These are phyloP conservation scores for Tiaroga cobitis DNA, from an alignment of 2,797 vertebrate species.

Conservation along the genomic window DNA sequence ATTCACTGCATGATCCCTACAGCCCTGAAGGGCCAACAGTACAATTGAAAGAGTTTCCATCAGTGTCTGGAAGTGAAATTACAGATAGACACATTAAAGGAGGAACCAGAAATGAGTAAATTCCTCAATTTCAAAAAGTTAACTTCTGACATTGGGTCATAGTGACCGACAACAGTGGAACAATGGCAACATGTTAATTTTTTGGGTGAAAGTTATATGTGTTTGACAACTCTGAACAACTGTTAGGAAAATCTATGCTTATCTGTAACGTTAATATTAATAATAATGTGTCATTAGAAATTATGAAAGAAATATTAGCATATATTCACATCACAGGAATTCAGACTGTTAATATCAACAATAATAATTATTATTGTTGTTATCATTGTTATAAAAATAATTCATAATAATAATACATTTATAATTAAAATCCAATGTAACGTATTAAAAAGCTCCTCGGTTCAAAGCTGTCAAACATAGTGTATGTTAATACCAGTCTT, in stretches of 20 bases:
- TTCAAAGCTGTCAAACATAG: not conserved
- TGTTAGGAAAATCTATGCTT: not conserved
- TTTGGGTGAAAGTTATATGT: not conserved
- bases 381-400: not conserved
- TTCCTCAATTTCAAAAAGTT: not conserved
- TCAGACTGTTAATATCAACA: not conserved
- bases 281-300: no score
- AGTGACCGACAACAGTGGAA: not conserved
- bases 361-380: not conserved
- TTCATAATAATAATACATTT: not conserved
- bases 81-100: not conserved
- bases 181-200: not conserved
- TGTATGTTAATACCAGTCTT: not conserved
- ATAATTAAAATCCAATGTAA: no score
- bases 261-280: not conserved
- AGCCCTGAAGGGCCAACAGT: not conserved
- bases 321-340: not conserved
- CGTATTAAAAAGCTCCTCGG: not conserved
- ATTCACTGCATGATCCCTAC: constrained; percentile 31
- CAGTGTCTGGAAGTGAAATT: constrained; percentile 10
- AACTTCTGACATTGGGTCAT: not conserved
- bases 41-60: not conserved
- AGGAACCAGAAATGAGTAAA: not conserved
- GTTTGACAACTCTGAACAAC: not conserved
- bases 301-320: not conserved